phyloP scores from a whole-genome alignment of 2,113 vertebrate species.

The Patagioenas fasciata region DNA sequence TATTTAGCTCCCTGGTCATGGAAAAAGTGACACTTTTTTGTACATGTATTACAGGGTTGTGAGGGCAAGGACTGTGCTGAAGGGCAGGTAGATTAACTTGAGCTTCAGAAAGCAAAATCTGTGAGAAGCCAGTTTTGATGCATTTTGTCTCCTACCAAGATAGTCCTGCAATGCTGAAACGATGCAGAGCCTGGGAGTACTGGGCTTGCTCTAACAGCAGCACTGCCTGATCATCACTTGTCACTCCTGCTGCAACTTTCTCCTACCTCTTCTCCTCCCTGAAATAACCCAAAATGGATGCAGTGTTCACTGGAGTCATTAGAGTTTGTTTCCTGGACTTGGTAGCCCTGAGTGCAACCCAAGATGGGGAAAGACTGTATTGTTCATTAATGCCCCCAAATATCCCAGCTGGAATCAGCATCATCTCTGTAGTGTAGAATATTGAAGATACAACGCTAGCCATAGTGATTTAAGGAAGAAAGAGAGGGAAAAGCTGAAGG shows the following conservation, averaged over 20 bases:
- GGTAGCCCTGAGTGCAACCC: background rate
- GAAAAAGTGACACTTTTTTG: background rate
- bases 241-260: background rate
- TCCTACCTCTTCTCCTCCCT: background rate
- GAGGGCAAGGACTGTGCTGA: background rate
- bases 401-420: background rate
- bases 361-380: background rate
- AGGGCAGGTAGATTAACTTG: background rate
- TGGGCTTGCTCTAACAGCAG: background rate
- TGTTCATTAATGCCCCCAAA: background rate
- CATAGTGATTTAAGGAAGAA: background rate
- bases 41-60: background rate
- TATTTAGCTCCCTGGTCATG: background rate
- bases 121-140: background rate
- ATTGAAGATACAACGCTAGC: background rate
- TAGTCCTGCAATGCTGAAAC: background rate
- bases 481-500: background rate
- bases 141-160: background rate
- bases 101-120: background rate
- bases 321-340: background rate
- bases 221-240: fast-evolving
- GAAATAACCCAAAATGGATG: background rate
- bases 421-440: background rate
- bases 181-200: background rate
- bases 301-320: background rate